Percentiles rank a stretch among this genome's conserved stretches.
These are phyloP conservation scores for Melinaea menophilus DNA, from an alignment of 2,888 invertebrate genomes.

Conservation along the genomic window DNA sequence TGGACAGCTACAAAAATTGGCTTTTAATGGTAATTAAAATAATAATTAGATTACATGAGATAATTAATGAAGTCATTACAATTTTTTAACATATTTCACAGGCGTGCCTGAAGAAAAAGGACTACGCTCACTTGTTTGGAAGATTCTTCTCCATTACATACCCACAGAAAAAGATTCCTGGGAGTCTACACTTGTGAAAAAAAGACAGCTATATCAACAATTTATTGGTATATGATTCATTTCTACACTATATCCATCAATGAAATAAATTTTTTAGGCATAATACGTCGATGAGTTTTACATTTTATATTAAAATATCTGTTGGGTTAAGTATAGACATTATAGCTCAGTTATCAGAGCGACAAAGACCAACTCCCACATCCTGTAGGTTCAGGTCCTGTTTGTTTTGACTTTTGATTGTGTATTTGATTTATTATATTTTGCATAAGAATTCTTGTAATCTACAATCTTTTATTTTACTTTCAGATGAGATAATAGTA, in stretches of 20 bases:
- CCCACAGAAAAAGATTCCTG: slow-evolving; percentile 83
- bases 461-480: slow-evolving; percentile 8
- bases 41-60: neutral
- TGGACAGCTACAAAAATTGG: slow-evolving; percentile 80
- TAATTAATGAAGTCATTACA: neutral
- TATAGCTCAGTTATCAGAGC: too few species aligned
- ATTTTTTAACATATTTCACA: slow-evolving; percentile 48
- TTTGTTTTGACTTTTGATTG: neutral
- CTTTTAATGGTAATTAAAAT: slow-evolving; percentile 84
- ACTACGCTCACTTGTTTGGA: slow-evolving; percentile 91
- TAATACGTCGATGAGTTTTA: too few species aligned
- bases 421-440: too few species aligned
- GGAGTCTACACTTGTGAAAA: slow-evolving; percentile 82
- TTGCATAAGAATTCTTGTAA: too few species aligned
- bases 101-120: slow-evolving; percentile 94
- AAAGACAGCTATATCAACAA: slow-evolving; percentile 88
- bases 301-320: too few species aligned
- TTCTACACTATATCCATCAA: neutral
- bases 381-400: neutral
- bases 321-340: too few species aligned
- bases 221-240: slow-evolving; percentile 81
- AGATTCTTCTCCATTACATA: slow-evolving; percentile 90
- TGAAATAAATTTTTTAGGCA: too few species aligned
- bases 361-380: too few species aligned
- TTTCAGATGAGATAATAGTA: slow-evolving; percentile 90